Evolutionary conservation across 2,888 invertebrate genomes (phyloP).

Genomic region (Scaptomyza flava): DNA sequence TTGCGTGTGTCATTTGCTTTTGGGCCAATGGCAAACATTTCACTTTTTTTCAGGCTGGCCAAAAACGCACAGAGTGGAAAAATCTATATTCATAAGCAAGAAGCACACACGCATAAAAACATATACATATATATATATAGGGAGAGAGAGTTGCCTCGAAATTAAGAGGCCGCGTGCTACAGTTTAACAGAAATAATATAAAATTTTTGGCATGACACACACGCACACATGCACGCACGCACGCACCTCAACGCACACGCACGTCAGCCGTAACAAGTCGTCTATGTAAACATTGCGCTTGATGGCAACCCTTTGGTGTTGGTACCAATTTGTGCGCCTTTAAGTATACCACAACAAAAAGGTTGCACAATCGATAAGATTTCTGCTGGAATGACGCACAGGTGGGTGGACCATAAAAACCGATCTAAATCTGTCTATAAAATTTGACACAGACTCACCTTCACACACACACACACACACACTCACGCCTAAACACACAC

Average conservation of each 20-base stretch:
- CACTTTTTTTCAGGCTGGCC: conserved; percentile 27
- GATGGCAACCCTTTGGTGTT: conserved; percentile 41
- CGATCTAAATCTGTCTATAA: conserved; percentile 61
- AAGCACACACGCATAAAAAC: conserved; percentile 16
- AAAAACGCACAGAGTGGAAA: conserved; percentile 49
- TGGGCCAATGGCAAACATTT: conserved; percentile 51
- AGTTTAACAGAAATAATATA: conserved; percentile 52
- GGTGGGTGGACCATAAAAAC: conserved; percentile 41
- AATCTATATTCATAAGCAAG: conserved; percentile 70
- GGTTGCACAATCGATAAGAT: conserved; percentile 56
- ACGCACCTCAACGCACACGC: conserved; percentile 16
- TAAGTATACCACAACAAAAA: conserved; percentile 58
- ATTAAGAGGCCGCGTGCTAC: conserved; percentile 31
- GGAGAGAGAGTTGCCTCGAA: conserved; percentile 9
- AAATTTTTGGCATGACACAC: conserved; percentile 42
- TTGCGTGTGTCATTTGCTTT: conserved; percentile 35
- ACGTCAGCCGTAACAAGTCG: conserved; percentile 51
- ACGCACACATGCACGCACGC: conserved; percentile 6
- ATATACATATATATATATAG: neutral
- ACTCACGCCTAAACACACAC: conserved; percentile 3
- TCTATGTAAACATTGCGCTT: conserved; percentile 49
- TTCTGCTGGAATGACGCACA: conserved; percentile 18
- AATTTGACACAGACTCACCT: conserved; percentile 56
- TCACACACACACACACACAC: conserved; percentile 7
- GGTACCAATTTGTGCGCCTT: conserved; percentile 61